These are phyloP conservation scores for Mythimna impura DNA, from an alignment of 2,888 invertebrate genomes.

Conservation along the genomic window DNA sequence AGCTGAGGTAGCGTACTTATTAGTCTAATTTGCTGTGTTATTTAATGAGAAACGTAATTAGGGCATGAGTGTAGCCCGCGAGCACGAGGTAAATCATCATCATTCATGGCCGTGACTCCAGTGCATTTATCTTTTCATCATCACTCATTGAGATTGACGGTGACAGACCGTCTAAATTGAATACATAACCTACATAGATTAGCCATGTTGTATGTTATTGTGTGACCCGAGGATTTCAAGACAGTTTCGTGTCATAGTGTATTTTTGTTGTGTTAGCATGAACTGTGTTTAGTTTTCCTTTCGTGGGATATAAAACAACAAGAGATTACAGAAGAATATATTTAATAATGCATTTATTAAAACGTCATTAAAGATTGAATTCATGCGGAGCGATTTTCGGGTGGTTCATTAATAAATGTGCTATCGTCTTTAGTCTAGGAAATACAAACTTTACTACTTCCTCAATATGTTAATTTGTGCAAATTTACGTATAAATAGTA, in stretches of 20 bases:
- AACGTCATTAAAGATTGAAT: constrained; percentile 18
- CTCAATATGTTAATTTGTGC: not conserved
- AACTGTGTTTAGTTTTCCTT: not conserved
- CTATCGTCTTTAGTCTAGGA: constrained; percentile 3
- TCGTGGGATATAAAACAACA: constrained; percentile 34
- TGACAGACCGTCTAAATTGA: constrained; percentile 39
- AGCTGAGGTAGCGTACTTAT: constrained; percentile 12
- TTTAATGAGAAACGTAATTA: constrained; percentile 35
- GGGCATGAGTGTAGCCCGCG: constrained; percentile 14
- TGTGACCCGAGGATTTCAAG: constrained; percentile 11
- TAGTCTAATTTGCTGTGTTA: constrained; percentile 28
- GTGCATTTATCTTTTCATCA: constrained; percentile 48
- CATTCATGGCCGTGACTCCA: constrained; percentile 32
- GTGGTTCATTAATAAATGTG: constrained; percentile 11
- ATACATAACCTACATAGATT: constrained; percentile 44
- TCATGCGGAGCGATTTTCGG: constrained; percentile 4
- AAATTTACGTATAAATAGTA: constrained; percentile 18
- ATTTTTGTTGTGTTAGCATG: constrained; percentile 8
- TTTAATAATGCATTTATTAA: constrained; percentile 12
- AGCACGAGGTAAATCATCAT: constrained; percentile 43
- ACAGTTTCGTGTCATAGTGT: constrained; percentile 22
- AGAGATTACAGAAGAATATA: constrained; percentile 25
- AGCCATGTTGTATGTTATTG: constrained; percentile 31
- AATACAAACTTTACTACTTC: constrained; percentile 19
- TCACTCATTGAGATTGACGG: constrained; percentile 50